Conservation (phyloP, 2,797 vertebrate species). For the Phataginus tetradactyla region DNA sequence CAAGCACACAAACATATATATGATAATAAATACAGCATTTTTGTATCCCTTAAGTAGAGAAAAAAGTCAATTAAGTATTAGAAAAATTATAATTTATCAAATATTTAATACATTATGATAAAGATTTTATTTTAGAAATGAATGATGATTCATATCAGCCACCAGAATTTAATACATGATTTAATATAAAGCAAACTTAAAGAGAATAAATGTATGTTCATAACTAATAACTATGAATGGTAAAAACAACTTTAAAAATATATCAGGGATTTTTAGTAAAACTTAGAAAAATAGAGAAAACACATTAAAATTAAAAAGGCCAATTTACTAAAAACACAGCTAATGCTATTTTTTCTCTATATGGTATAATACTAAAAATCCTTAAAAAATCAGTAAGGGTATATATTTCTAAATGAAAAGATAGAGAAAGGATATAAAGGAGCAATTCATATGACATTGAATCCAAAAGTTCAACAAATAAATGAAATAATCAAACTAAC, state of each 20-base stretch:
- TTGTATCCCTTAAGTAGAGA: neutral
- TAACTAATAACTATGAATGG: neutral
- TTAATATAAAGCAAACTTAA: conserved; percentile 16
- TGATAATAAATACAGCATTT: neutral
- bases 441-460: neutral
- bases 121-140: neutral
- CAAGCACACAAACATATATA: neutral
- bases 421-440: neutral
- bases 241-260: neutral
- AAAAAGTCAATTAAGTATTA: neutral
- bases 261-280: neutral
- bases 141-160: neutral
- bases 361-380: neutral
- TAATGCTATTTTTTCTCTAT: neutral
- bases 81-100: neutral
- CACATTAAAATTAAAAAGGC: neutral
- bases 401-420: neutral
- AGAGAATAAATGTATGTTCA: neutral
- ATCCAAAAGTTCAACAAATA: neutral
- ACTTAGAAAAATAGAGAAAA: neutral
- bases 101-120: neutral
- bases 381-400: neutral
- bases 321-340: neutral
- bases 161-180: neutral
- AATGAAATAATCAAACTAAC: neutral